Percentiles rank a stretch among this genome's conserved stretches.
Conservation (phyloP, 1,140 invertebrate species). For the Scaptomyza graminum region DNA sequence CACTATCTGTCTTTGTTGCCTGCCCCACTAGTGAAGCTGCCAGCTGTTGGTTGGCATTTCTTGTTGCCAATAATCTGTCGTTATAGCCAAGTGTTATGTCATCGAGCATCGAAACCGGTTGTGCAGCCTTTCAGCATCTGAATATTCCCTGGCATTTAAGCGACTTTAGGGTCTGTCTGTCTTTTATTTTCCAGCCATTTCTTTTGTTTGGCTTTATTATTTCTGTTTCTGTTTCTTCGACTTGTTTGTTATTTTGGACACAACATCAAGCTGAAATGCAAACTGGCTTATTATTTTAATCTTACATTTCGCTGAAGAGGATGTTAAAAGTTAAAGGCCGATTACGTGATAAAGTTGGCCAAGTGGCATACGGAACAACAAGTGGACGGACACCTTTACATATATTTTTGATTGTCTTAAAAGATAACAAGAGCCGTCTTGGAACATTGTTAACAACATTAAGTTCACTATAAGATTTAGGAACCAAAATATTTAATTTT, state of each 20-base stretch:
- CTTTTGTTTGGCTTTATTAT: conserved; percentile 18
- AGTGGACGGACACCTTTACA: conserved; percentile 5
- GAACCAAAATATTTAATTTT: neutral
- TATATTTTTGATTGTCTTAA: conserved; percentile 6
- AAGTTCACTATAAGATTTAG: no score
- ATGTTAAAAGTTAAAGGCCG: conserved; percentile 25
- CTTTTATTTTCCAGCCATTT: conserved; percentile 37
- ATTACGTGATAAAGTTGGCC: conserved; percentile 44
- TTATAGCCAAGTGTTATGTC: conserved; percentile 73
- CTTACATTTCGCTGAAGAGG: conserved; percentile 43
- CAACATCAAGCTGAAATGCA: conserved; percentile 10
- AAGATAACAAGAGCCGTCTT: neutral
- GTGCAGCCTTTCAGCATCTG: conserved; percentile 30
- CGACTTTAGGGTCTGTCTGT: conserved; percentile 57
- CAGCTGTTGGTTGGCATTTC: conserved; percentile 16
- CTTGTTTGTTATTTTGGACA: conserved; percentile 10
- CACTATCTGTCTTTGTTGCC: neutral
- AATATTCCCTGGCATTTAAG: conserved; percentile 69
- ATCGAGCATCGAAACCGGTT: conserved; percentile 65
- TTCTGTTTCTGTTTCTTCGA: neutral
- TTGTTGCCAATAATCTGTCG: conserved; percentile 70
- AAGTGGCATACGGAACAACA: conserved; percentile 29
- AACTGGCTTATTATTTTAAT: conserved; percentile 35
- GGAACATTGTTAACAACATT: neutral
- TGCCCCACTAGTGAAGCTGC: neutral